Conservation (phyloP, 2,797 vertebrate species). For the Amazona finschi region DNA sequence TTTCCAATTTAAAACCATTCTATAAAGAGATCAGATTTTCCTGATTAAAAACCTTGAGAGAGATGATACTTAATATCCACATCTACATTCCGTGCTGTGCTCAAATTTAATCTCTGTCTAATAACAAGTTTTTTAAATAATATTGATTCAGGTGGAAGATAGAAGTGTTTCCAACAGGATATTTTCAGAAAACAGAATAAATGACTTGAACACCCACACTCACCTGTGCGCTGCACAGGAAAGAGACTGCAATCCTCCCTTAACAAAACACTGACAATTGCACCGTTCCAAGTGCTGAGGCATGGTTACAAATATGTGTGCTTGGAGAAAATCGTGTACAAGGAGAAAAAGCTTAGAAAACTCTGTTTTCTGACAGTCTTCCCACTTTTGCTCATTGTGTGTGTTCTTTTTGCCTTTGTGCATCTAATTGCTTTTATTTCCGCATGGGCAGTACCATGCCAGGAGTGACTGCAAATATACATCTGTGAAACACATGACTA, state of each 20-base stretch:
- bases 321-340: background rate
- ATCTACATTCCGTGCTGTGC: background rate
- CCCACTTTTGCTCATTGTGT: background rate
- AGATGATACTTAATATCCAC: constrained; percentile 42
- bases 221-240: background rate
- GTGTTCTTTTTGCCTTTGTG: background rate
- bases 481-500: background rate
- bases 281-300: background rate
- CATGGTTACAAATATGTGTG: background rate
- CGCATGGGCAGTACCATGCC: accelerated
- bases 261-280: background rate
- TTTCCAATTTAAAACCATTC: constrained; percentile 35
- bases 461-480: accelerated
- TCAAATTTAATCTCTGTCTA: constrained; percentile 41
- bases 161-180: background rate
- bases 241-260: background rate
- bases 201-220: background rate
- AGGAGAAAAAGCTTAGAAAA: background rate
- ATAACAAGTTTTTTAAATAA: constrained; percentile 8
- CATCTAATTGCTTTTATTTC: background rate
- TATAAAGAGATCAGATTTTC: constrained; percentile 34
- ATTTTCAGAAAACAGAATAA: constrained; percentile 1
- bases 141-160: background rate
- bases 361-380: background rate
- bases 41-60: constrained; percentile 49